Evolutionary conservation across 2,888 invertebrate genomes (phyloP), one percentile per base, ranked within the genome.

Genomic region (Hydraecia micacea): DNA sequence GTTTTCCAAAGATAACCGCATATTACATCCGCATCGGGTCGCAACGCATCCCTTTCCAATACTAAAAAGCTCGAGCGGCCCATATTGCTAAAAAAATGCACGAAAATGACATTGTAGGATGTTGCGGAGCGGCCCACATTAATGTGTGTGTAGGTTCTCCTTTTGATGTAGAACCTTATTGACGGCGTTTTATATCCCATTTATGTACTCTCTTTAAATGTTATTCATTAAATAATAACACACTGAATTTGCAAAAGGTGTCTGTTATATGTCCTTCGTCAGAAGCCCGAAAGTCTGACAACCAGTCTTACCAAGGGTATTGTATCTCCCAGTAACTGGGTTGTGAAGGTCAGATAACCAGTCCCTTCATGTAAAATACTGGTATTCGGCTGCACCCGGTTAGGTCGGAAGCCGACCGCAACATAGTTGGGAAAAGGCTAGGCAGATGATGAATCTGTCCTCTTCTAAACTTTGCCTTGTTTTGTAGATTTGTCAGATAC

Each of bases 401-500:
- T 55, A 25, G 55, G 3, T 7, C 8, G 52, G 52, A 9, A 52
- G 21, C 8, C 2, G 21, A 25, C 52, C 52, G 0, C 8, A 25
- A 52, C 52, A 52, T 25, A 21, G 21, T 52, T 52, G 55, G 55
- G 25, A 9, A 8, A 15, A 46, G 46, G 7, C 7, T 49, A 21
- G 49, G 49, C 21, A 49, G 49, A 49, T 21, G 7, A 49, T 49
- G 49, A 49, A 55, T 60, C n/a, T 32, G 28, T 6, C 0, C 8
- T n/a, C 25, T 60, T 15, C 7, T 67, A 68, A 63, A 66, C 2
- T 7, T 28, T 58, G 15, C 13, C 5, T 68, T 74, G 7, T 25
- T 80, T 73, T 42, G 0, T 75, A 97, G 97, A 97, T 93, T 85
- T 97, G 25, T 97, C 97, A 0, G 97, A 97, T 76, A 97, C 96